These are phyloP conservation scores for Trachelus iudaicus DNA, from an alignment of 2,888 invertebrate genomes.

Conservation along the genomic window DNA sequence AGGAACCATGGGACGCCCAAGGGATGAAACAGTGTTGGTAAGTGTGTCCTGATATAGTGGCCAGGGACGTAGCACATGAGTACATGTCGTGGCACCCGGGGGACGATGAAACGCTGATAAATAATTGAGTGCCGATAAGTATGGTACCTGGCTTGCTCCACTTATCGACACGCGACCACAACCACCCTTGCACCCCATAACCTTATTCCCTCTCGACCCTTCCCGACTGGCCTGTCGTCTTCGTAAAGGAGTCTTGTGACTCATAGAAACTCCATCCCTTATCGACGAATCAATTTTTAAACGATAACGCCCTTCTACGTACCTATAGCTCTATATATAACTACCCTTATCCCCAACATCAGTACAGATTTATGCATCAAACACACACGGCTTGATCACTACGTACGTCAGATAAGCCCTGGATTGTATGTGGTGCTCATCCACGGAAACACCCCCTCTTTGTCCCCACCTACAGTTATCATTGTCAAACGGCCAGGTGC, in stretches of 20 bases:
- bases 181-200: background rate
- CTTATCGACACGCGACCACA: slow-evolving; percentile 27
- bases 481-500: too few species aligned
- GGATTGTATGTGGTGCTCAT: too few species aligned
- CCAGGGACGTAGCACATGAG: slow-evolving; percentile 8
- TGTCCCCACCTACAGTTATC: too few species aligned
- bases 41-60: too few species aligned
- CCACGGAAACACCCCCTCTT: too few species aligned
- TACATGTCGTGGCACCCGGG: slow-evolving; percentile 16
- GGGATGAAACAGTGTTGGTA: too few species aligned
- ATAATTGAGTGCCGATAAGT: slow-evolving; percentile 41
- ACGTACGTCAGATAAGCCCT: too few species aligned
- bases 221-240: slow-evolving; percentile 1
- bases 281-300: background rate
- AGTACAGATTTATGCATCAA: too few species aligned
- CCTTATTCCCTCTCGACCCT: background rate
- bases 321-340: too few species aligned
- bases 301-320: background rate
- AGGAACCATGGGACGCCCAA: too few species aligned
- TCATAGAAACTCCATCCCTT: slow-evolving; percentile 13
- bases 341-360: too few species aligned
- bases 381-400: too few species aligned
- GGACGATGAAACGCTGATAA: slow-evolving; percentile 36
- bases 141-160: slow-evolving; percentile 24
- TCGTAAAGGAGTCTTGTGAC: slow-evolving; percentile 18